These are phyloP conservation scores for Odontamblyopus rebecca DNA, from an alignment of 2,797 vertebrate species.

Conservation along the genomic window DNA sequence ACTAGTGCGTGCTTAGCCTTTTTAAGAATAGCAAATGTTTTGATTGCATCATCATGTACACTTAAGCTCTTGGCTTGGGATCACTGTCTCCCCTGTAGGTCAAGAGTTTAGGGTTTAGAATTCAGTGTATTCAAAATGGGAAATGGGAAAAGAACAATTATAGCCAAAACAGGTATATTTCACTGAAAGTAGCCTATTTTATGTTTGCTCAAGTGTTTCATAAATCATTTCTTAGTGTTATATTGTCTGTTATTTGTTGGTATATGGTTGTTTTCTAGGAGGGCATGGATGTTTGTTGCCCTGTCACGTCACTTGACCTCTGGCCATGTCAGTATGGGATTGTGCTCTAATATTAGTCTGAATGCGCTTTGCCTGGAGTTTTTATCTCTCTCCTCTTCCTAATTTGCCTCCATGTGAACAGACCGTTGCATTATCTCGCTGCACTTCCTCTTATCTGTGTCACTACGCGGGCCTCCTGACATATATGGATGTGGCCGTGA, in stretches of 20 bases:
- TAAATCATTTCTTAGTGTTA: neutral
- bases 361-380: neutral
- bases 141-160: neutral
- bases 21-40: neutral
- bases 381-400: constrained; percentile 4
- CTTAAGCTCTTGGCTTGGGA: neutral
- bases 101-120: neutral
- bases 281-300: neutral
- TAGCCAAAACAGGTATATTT: neutral
- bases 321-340: neutral
- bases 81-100: neutral
- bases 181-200: neutral
- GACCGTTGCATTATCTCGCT: constrained; percentile 4
- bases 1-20: neutral
- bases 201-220: neutral
- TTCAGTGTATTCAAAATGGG: neutral
- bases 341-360: neutral
- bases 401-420: constrained; percentile 4
- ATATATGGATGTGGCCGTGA: constrained; percentile 86
- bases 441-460: constrained; percentile 57
- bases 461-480: constrained; percentile 70
- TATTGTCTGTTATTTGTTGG: neutral
- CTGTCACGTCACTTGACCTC: neutral
- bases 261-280: neutral
- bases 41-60: neutral